Base-by-base conservation (phyloP, 1,140 invertebrate species). In the Magallana gigas region DNA sequence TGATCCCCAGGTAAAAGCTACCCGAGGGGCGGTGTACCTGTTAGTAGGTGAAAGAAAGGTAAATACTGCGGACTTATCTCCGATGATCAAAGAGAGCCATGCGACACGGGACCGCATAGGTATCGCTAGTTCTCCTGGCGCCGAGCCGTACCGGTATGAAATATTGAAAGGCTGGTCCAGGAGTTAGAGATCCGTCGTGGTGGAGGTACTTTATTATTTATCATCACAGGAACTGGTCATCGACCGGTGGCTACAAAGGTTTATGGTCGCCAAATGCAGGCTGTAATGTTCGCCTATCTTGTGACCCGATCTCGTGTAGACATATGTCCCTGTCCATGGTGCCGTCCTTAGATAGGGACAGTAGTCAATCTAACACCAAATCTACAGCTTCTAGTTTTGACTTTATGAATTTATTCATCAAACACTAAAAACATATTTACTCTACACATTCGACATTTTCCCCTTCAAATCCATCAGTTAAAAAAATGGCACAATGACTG, bases 41-140 rank as follows among this genome's bases (percentile, higher is more conserved):
- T 18, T 76, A 29, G 68, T 29, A 29, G 23, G 36, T 29, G n/a
- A 29, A 11, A 29, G 23, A 48, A 8, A 29, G 68, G 68, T 76
- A 76, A 76, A 76, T 76, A 76, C 23, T 76, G 23, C 18, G 68
- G 36, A 29, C 68, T 76, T 76, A 76, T 76, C 68, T 76, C 36
- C 14, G 23, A 8, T 76, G 68, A 76, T 76, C 68, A 76, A 76
- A 76, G 68, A 29, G 68, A 76, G 68, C 18, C 9, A 76, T 76
- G 68, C 68, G 68, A 18, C 68, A 12, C 14, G 68, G 68, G 36
- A 29, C 68, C 68, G 23, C 23, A 29, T 29, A 76, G 23, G 68
- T 76, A 36, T 29, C 23, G 23, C 68, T 76, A 18, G 68, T 76
- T 76, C 23, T 36, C 23, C 68, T 12, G 68, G 68, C 23, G 23